Base-by-base conservation (phyloP, 1,140 invertebrate genomes). In the Hylaeus anthracinus region DNA sequence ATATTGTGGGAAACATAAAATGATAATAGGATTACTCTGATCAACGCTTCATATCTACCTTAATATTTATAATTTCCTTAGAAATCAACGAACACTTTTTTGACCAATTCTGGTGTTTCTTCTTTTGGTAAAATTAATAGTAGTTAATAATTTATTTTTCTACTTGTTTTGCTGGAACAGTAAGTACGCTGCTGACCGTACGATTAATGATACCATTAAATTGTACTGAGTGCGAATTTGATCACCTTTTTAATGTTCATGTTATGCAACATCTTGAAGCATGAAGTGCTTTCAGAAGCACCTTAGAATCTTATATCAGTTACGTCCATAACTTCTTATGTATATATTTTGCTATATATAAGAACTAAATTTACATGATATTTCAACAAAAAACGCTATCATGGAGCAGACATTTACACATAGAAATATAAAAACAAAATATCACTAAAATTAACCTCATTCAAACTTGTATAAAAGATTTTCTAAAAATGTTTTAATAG, bases 381-480 rank as follows among this genome's bases (percentile, higher is more conserved):
- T 92, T 82, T 92, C 90, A 92, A 93, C 90, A 93, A 88, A 93
- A 92, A 91, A 89, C 86, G 76, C 86, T 90, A 92, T 89, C 88
- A 89, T 85, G 88, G 88, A 92, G 90, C 89, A 91, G 88, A 92
- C 90, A 92, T 92, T 92, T 92, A 92, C 88, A 92, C 86, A 90
- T 92, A 90, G 88, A 90, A 90, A 91, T 92, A 92, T 91, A 91
- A 91, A 92, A 92, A 92, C 88, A 92, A 91, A 90, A 90, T 90
- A 90, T 88, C 60, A 81, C 84, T 91, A 89, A 90, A 88, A 87
- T 83, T 90, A 90, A 88, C 82, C 63, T 88, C 79, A 83, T 89
- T 90, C 87, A 87, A 88, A 90, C 82, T 90, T 65, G 88, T 92
- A 91, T 90, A 91, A 92, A 92, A 92, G 86, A 72, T 87, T 84